Percentiles rank a stretch among this genome's conserved stretches.
Conservation (phyloP, 92 coral and sea anemone species). For the Phymanthus crucifer region DNA sequence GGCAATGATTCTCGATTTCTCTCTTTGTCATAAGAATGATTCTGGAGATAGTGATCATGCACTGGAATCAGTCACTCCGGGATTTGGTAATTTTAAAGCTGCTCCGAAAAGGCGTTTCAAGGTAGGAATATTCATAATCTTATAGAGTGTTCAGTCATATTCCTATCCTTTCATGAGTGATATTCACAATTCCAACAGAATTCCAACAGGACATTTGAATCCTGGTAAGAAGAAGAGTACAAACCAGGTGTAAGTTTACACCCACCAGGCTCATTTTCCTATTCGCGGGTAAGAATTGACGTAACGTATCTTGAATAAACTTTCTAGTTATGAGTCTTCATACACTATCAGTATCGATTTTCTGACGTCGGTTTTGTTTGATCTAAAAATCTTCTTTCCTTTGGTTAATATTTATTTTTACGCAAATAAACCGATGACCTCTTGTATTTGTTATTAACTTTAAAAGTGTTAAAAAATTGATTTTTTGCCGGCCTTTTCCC, state of each 20-base stretch:
- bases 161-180: neutral
- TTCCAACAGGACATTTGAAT: neutral
- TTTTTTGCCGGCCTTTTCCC: neutral
- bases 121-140: neutral
- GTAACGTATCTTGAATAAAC: neutral
- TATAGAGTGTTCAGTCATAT: neutral
- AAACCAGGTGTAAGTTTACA: neutral
- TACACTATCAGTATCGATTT: neutral
- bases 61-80: neutral
- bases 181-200: neutral
- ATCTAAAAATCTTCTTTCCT: no score
- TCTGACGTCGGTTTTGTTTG: neutral
- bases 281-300: neutral
- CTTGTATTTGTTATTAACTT: neutral
- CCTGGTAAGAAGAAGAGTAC: neutral
- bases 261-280: conserved; percentile 1
- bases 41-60: neutral
- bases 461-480: neutral
- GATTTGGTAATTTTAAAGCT: neutral
- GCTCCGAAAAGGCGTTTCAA: neutral
- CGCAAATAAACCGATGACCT: neutral
- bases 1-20: neutral
- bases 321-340: neutral
- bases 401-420: no score
- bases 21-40: neutral